Evolutionary conservation across 2,797 vertebrate genomes (phyloP).

Genomic region (Cossypha polioptera): DNA sequence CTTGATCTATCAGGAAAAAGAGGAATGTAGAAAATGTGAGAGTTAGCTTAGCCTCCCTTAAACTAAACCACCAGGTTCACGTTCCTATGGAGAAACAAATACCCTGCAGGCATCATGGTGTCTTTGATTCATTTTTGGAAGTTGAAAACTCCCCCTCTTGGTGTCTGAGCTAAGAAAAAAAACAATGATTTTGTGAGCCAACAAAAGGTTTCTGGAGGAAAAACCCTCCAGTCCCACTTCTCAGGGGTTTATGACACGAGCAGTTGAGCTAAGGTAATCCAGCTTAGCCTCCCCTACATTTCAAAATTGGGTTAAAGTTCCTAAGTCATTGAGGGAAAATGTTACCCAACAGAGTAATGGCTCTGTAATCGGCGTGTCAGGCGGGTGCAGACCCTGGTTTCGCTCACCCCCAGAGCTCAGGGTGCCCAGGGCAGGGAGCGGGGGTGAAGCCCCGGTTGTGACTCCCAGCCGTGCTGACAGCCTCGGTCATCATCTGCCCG

Average conservation of each 20-base stretch:
- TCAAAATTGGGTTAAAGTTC: constrained; percentile 60
- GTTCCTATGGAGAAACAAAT: constrained; percentile 61
- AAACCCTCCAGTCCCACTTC: neutral
- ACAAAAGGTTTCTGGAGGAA: neutral
- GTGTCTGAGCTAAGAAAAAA: neutral
- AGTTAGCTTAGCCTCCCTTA: constrained; percentile 31
- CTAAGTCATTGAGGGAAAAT: neutral
- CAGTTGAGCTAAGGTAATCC: constrained; percentile 14
- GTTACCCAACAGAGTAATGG: constrained; percentile 7
- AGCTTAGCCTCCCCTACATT: neutral
- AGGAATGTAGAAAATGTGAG: constrained; percentile 62
- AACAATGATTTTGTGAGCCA: neutral
- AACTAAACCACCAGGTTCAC: constrained; percentile 49
- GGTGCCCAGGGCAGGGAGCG: neutral
- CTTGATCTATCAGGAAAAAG: constrained; percentile 47
- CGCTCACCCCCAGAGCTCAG: fast-evolving
- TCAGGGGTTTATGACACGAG: neutral
- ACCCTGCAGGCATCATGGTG: constrained; percentile 16
- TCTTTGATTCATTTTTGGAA: constrained; percentile 61
- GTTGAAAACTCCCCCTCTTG: neutral
- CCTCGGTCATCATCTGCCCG: fast-evolving
- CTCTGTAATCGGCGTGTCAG: neutral
- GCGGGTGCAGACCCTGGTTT: neutral
- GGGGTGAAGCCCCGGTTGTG: neutral
- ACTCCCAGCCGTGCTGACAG: fast-evolving